Percentiles rank a stretch among this genome's conserved stretches.
These are phyloP conservation scores for Ceratina japonica DNA, from an alignment of 1,140 invertebrate genomes.

Conservation along the genomic window DNA sequence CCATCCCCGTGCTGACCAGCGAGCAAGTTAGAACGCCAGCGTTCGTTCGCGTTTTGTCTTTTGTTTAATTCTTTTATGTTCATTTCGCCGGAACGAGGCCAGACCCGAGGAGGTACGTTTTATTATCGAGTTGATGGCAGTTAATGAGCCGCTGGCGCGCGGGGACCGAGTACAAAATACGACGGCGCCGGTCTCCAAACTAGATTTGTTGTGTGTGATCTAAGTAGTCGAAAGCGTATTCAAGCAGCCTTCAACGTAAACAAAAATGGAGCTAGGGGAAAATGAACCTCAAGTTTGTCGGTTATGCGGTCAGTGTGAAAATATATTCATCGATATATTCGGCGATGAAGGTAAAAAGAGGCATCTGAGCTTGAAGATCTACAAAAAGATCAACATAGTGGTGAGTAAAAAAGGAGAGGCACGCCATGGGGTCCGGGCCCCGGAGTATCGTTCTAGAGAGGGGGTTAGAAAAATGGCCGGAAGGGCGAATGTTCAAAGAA, in stretches of 20 bases:
- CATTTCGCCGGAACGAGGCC: background rate
- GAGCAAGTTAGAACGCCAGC: constrained; percentile 55
- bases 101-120: background rate
- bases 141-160: background rate
- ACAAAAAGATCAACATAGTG: constrained; percentile 75
- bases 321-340: constrained; percentile 75
- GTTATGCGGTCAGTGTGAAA: constrained; percentile 74
- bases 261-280: constrained; percentile 75
- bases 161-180: constrained; percentile 6
- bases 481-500: constrained; percentile 25
- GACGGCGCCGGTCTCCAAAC: background rate
- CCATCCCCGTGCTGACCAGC: constrained; percentile 42
- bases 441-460: constrained; percentile 47
- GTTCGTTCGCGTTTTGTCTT: constrained; percentile 48
- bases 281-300: constrained; percentile 73
- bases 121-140: constrained; percentile 2
- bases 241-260: constrained; percentile 69
- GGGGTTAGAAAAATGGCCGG: constrained; percentile 69
- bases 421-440: constrained; percentile 43
- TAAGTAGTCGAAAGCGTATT: constrained; percentile 67
- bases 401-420: constrained; percentile 64
- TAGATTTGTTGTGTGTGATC: constrained; percentile 13
- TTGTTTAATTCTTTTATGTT: constrained; percentile 48
- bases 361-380: constrained; percentile 72
- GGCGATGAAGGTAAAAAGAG: constrained; percentile 74